Conservation (phyloP, 2,113 vertebrate species). For the Callithrix jacchus region DNA sequence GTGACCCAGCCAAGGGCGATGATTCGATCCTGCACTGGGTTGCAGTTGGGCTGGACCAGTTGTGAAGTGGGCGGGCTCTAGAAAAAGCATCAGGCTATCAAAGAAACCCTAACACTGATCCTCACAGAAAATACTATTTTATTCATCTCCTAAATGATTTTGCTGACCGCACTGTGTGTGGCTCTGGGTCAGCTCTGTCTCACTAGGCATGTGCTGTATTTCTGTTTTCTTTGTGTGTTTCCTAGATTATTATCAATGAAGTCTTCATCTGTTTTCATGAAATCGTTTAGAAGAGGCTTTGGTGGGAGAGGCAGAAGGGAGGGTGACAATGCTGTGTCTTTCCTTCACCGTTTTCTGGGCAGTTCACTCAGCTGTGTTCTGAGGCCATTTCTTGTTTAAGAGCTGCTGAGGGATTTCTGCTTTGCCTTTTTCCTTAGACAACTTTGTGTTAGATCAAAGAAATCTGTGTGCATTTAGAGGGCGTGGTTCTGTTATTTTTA, state of each 20-base stretch:
- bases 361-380: rapidly evolving
- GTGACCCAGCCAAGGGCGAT: not conserved
- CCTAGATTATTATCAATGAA: not conserved
- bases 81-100: not conserved
- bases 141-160: not conserved
- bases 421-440: not conserved
- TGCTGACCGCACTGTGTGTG: rapidly evolving
- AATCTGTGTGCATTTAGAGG: not conserved
- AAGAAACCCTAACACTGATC: not conserved
- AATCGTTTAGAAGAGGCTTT: not conserved
- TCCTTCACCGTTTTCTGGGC: too few species aligned
- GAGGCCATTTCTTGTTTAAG: too few species aligned
- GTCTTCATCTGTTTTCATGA: not conserved
- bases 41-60: not conserved
- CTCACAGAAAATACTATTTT: not conserved
- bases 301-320: not conserved
- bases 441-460: not conserved
- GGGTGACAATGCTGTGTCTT: rapidly evolving
- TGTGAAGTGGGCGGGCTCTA: not conserved
- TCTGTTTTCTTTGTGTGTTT: slow-evolving; percentile 61
- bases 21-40: not conserved
- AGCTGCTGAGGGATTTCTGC: too few species aligned
- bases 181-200: not conserved
- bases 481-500: not conserved
- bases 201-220: rapidly evolving